phyloP scores from a whole-genome alignment of 2,113 vertebrate species.

The Xyrauchen texanus region DNA sequence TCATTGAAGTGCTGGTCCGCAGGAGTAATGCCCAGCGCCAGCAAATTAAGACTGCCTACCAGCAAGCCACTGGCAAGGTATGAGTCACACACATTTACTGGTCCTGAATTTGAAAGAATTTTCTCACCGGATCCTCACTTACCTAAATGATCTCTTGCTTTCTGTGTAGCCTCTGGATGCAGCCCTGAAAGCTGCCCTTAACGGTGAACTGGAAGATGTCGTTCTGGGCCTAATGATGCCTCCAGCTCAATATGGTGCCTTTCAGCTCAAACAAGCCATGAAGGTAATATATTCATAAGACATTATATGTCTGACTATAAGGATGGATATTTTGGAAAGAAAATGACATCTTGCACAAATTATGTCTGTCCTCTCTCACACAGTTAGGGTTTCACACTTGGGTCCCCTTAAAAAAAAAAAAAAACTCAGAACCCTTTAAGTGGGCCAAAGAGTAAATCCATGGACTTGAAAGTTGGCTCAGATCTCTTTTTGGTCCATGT shows the following conservation, averaged over 20 bases:
- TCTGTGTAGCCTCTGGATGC: conserved; percentile 79
- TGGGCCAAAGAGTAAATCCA: too few relatives aligned
- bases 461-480: too few relatives aligned
- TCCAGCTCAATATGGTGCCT: conserved; percentile 89
- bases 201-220: conserved; percentile 84
- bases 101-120: background rate
- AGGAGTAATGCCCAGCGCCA: conserved; percentile 89
- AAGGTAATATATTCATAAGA: conserved; percentile 61
- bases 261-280: conserved; percentile 77
- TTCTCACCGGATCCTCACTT: background rate
- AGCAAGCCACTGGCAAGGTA: conserved; percentile 88
- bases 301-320: background rate
- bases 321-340: background rate
- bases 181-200: conserved; percentile 82
- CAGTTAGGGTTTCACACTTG: too few relatives aligned
- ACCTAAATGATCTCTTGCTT: background rate
- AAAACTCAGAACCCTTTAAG: too few relatives aligned
- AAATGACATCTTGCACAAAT: too few relatives aligned
- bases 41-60: conserved; percentile 87
- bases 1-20: conserved; percentile 88
- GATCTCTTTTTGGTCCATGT: too few relatives aligned
- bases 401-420: too few relatives aligned
- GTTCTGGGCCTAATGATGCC: conserved; percentile 86
- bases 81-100: background rate
- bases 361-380: too few relatives aligned